Base-by-base conservation (phyloP, 2,797 vertebrate species). In the Acanthurus leucopareius region DNA sequence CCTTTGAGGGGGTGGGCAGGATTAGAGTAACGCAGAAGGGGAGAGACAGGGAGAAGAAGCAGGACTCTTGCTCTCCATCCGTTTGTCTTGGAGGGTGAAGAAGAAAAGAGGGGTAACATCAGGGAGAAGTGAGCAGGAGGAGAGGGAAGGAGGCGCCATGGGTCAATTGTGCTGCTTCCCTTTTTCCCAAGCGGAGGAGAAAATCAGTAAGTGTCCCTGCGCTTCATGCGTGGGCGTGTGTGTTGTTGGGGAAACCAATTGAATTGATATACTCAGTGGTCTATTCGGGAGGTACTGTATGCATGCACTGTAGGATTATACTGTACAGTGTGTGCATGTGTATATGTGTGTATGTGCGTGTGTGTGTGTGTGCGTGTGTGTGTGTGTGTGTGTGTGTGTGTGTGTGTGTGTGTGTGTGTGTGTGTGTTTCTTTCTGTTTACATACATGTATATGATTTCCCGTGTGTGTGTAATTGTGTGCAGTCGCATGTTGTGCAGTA, bases 111-210 rank as follows among this genome's bases (percentile, higher is more conserved):
- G 77, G 85, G 77, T n/a, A 53, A 70, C 75, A 83, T 53, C 60
- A 28, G 77, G 72, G 82, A 63, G 48, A 83, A 74, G 81, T 67
- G 83, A 86, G 56, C 51, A 51, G 75, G 80, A 87, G 88, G 79
- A 85, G 74, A 88, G 86, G 80, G 76, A 84, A 80, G 86, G 92
- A 89, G 85, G 84, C 87, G 89, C 86, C 94, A 99, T 99, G 97
- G 98, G 98, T 90, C 98, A 99, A 95, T 96, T 99, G 80, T 99
- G 98, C 96, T 99, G 98, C 95, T 98, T 99, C 84, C 97, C 97
- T 20, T 98, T 99, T 94, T 96, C 97, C 76, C 94, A 97, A 87
- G 95, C 96, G 2, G 97, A 98, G 89, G 97, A 97, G 73, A 99
- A 99, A 94, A 97, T 97, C 96, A 95, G 98, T 99, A 95, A 98